These are phyloP conservation scores for Apeira syringaria DNA, from an alignment of 2,888 invertebrate species.

Conservation along the genomic window DNA sequence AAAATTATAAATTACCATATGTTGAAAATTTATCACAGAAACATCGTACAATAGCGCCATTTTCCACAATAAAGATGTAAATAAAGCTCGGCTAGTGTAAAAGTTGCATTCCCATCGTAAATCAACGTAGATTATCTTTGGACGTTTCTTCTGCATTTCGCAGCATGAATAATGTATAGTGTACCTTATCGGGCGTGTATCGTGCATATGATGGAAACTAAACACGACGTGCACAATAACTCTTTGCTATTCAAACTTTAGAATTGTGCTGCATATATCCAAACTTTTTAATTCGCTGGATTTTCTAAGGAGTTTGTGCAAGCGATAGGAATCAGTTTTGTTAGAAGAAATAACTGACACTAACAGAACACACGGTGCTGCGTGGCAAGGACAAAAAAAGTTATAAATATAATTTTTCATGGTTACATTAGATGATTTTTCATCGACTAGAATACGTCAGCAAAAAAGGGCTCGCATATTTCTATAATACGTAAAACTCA, in stretches of 20 bases:
- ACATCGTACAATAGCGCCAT: conserved; percentile 4
- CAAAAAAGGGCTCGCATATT: too few relatives aligned
- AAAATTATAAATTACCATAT: too few relatives aligned
- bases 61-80: conserved; percentile 39
- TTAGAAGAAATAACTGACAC: too few relatives aligned
- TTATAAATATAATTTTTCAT: too few relatives aligned
- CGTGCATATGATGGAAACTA: conserved; percentile 36
- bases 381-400: too few relatives aligned
- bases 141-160: conserved; percentile 65
- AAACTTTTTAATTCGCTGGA: too few relatives aligned
- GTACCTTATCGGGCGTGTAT: conserved; percentile 48
- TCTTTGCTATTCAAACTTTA: conserved; percentile 18
- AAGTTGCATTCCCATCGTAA: conserved; percentile 70
- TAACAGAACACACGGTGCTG: too few relatives aligned
- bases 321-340: too few relatives aligned
- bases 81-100: conserved; percentile 52
- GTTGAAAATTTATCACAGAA: neutral
- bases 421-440: too few relatives aligned
- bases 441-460: too few relatives aligned
- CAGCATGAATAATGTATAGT: conserved; percentile 73
- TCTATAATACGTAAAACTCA: too few relatives aligned
- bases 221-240: conserved; percentile 25
- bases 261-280: conserved; percentile 7
- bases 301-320: too few relatives aligned
- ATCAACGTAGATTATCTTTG: conserved; percentile 76